These are phyloP conservation scores for Apis laboriosa DNA, from an alignment of 1,140 invertebrate species.

Conservation along the genomic window DNA sequence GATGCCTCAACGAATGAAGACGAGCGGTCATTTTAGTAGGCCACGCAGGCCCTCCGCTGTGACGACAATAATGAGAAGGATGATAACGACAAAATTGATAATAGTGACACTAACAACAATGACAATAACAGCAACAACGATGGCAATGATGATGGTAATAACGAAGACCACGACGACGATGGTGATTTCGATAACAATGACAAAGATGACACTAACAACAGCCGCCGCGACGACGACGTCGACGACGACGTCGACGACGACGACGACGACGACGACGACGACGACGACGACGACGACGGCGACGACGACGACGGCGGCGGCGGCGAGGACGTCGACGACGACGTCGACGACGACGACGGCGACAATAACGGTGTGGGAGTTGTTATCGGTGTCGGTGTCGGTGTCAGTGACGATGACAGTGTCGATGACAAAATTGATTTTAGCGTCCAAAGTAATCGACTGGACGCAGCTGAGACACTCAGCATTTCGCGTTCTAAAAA, in stretches of 20 bases:
- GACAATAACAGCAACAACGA: background rate
- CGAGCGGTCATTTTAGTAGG: conserved; percentile 80
- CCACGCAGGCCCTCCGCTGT: conserved; percentile 70
- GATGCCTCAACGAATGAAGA: conserved; percentile 79
- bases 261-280: conserved; percentile 10
- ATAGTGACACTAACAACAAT: background rate
- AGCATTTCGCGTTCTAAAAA: conserved; percentile 74
- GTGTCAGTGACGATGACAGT: conserved; percentile 19
- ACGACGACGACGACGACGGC: background rate
- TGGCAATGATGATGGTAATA: background rate
- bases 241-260: conserved; percentile 16
- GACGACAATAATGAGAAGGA: conserved; percentile 29
- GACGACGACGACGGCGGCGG: background rate
- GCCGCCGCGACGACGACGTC: background rate
- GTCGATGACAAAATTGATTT: conserved; percentile 42
- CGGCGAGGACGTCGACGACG: background rate
- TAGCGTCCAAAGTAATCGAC: conserved; percentile 71
- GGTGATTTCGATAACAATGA: background rate
- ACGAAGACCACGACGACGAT: background rate
- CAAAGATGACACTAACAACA: background rate
- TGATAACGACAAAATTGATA: background rate
- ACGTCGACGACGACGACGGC: background rate
- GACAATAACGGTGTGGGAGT: background rate
- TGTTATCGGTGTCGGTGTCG: background rate
- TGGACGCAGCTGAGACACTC: conserved; percentile 70